Evolutionary conservation across 2,797 vertebrate species (phyloP).

Genomic region (Yasuhikotakia modesta): DNA sequence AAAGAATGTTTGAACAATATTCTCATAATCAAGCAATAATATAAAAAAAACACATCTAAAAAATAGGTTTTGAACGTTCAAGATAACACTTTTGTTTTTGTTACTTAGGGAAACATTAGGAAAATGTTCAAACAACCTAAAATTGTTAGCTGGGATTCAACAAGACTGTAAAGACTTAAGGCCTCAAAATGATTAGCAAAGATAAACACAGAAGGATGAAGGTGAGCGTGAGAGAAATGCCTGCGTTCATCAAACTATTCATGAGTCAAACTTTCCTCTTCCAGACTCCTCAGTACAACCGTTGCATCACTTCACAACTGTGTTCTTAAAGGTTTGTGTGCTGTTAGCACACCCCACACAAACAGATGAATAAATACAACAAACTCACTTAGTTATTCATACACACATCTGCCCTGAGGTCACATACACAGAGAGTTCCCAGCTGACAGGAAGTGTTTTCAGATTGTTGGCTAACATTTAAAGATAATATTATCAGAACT

Average conservation of each 20-base stretch:
- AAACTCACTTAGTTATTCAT: neutral
- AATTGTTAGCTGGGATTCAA: neutral
- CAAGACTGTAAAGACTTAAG: neutral
- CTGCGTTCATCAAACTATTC: conserved; percentile 53
- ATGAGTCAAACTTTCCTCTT: conserved; percentile 49
- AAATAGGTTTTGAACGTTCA: too few relatives aligned
- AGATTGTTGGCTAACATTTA: too few relatives aligned
- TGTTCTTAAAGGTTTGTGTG: conserved; percentile 6
- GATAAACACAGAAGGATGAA: conserved; percentile 32
- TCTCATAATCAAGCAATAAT: too few relatives aligned
- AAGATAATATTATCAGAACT: too few relatives aligned
- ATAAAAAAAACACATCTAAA: too few relatives aligned
- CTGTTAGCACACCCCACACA: conserved; percentile 18
- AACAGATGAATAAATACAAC: conserved; percentile 3
- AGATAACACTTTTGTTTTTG: neutral
- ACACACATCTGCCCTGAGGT: neutral
- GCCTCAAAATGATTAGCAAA: neutral
- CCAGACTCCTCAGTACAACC: conserved; percentile 42
- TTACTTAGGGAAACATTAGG: neutral
- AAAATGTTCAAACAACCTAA: too few relatives aligned
- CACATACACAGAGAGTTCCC: neutral
- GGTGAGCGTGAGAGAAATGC: conserved; percentile 36
- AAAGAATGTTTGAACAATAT: too few relatives aligned
- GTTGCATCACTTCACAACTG: conserved; percentile 44
- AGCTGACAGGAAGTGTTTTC: too few relatives aligned